phyloP scores from a whole-genome alignment of 2,888 invertebrate species.

The Invenusta paracnida region DNA sequence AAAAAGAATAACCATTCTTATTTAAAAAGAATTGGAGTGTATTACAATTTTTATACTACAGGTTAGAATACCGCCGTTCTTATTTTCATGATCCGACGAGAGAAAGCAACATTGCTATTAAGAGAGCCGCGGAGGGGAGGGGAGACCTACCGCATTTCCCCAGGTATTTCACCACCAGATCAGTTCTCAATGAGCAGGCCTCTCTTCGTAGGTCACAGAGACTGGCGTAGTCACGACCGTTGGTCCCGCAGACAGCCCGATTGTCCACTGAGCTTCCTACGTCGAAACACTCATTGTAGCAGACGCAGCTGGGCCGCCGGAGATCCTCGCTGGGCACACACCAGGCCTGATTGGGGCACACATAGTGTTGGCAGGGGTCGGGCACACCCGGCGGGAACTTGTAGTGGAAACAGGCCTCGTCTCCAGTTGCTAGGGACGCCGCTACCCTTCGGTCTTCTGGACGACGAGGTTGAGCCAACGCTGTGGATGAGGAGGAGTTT shows the following conservation, averaged over 20 bases:
- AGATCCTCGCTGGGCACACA: conserved; percentile 70
- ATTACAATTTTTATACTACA: no score
- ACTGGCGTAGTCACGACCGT: conserved; percentile 61
- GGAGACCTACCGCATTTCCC: conserved; percentile 63
- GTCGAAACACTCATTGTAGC: conserved; percentile 73
- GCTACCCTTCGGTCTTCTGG: no score
- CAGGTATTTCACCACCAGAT: conserved; percentile 60
- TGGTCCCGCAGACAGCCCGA: conserved; percentile 72
- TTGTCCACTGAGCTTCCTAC: conserved; percentile 78
- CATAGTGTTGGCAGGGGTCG: conserved; percentile 68
- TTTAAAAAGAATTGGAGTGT: no score
- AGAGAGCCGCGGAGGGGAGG: no score
- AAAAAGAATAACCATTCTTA: no score
- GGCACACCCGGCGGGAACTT: neutral
- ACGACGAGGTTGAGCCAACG: no score
- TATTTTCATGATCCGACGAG: no score
- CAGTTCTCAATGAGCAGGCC: conserved; percentile 59
- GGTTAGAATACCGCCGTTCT: no score
- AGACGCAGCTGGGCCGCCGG: conserved; percentile 71
- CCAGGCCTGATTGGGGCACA: conserved; percentile 70
- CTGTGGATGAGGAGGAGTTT: no score
- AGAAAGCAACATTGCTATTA: no score
- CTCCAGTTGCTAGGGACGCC: no score
- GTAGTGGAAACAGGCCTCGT: conserved; percentile 13
- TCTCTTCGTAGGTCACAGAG: conserved; percentile 59